phyloP scores from a whole-genome alignment of 1,140 invertebrate genomes.

The Zelostemma sp. region DNA sequence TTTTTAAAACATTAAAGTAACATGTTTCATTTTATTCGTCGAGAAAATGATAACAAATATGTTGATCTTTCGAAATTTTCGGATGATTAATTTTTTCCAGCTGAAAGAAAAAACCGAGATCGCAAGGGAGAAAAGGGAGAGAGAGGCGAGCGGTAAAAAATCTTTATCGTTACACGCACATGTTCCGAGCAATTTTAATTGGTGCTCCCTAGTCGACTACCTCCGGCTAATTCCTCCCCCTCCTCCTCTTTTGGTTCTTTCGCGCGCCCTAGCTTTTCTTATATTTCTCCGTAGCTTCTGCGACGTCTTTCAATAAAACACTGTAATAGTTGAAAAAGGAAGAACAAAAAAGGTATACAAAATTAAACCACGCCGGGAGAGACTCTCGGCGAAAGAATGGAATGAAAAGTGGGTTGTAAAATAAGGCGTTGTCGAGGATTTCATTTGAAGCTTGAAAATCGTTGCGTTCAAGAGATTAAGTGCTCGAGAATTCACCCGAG shows the following conservation, averaged over 20 bases:
- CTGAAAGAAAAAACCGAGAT: too few species aligned
- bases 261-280: conserved; percentile 27
- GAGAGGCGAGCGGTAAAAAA: too few species aligned
- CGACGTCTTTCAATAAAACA: conserved; percentile 5
- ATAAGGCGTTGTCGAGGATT: conserved; percentile 31
- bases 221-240: conserved; percentile 38
- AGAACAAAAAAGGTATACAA: background rate
- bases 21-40: too few species aligned
- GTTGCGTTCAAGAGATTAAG: conserved; percentile 34
- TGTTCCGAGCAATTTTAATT: conserved; percentile 45
- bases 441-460: conserved; percentile 37
- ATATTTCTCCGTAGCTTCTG: conserved; percentile 9
- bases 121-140: too few species aligned
- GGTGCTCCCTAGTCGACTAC: conserved; percentile 28
- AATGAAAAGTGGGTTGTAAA: conserved; percentile 39
- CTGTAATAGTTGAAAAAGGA: background rate
- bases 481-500: conserved; percentile 33
- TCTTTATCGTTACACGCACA: conserved; percentile 46
- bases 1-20: too few species aligned
- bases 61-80: too few species aligned
- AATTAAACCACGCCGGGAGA: background rate
- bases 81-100: too few species aligned
- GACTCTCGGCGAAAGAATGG: conserved; percentile 1
- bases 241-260: conserved; percentile 21
- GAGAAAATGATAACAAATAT: too few species aligned